Evolutionary conservation across 2,888 invertebrate species (phyloP).

Genomic region (Amphipoea lucens): DNA sequence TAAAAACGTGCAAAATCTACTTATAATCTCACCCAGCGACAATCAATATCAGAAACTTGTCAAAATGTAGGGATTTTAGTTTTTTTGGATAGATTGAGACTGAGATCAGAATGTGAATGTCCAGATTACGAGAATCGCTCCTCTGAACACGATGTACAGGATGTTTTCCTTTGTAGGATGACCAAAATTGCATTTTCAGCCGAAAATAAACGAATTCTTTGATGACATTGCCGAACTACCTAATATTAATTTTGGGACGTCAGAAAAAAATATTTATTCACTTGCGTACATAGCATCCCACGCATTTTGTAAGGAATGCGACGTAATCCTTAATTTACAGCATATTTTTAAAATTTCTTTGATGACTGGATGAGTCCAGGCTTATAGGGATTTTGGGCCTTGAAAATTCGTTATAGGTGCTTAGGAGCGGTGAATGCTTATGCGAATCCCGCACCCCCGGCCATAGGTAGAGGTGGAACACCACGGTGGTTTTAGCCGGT

Average conservation of each 20-base stretch:
- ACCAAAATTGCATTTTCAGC: not conserved
- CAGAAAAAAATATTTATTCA: constrained; percentile 18
- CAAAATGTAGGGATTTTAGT: no score
- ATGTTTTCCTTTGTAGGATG: not conserved
- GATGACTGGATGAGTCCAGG: not conserved
- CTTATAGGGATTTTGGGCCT: not conserved
- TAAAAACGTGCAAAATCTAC: no score
- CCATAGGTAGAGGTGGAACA: no score
- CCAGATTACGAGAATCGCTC: no score
- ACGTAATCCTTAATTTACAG: constrained; percentile 12
- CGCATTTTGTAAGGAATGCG: constrained; percentile 23
- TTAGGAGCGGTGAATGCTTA: no score
- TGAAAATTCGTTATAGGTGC: no score
- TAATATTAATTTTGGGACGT: constrained; percentile 16
- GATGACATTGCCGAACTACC: constrained; percentile 8
- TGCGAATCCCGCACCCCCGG: no score
- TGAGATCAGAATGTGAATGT: no score
- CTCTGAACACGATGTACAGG: not conserved
- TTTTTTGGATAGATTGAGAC: no score
- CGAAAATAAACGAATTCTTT: not conserved
- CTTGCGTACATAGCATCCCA: constrained; percentile 13
- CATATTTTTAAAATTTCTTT: constrained; percentile 25
- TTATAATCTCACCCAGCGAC: no score
- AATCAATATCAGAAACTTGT: no score
- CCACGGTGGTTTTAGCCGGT: no score